These are phyloP conservation scores for Stenodera caucasica DNA, from an alignment of 2,888 invertebrate species.

Conservation along the genomic window DNA sequence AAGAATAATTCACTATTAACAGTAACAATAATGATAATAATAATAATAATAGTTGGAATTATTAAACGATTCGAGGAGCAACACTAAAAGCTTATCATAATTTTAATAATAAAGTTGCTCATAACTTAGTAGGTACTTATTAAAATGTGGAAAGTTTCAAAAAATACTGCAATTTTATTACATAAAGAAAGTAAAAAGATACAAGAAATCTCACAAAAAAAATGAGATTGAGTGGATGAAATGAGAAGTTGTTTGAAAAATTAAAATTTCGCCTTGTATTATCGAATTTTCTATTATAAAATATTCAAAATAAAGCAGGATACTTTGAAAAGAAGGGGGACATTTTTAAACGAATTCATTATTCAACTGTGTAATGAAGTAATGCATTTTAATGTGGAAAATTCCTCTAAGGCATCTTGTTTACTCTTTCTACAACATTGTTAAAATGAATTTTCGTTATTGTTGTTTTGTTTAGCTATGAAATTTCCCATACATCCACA, in stretches of 20 bases:
- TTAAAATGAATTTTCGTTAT: no score
- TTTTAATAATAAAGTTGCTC: neutral
- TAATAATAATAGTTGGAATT: neutral
- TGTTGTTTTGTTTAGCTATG: neutral
- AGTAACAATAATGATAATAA: neutral
- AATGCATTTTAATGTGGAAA: conserved; percentile 29
- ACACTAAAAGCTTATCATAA: neutral
- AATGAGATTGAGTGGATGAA: no score
- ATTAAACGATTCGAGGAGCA: neutral
- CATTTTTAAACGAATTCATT: conserved; percentile 28
- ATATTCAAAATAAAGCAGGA: conserved; percentile 12
- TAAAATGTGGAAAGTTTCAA: neutral
- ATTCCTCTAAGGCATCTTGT: conserved; percentile 6
- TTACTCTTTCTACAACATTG: neutral
- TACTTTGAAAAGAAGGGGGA: neutral
- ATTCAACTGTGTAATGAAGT: conserved; percentile 28
- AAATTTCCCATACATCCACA: neutral
- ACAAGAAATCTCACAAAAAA: no score
- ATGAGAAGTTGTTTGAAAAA: no score
- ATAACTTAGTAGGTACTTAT: neutral
- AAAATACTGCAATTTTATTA: no score
- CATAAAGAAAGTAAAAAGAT: no score
- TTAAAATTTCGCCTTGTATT: no score
- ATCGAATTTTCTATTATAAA: neutral
- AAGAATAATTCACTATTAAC: neutral